Percentiles rank a stretch among this genome's conserved stretches.
Evolutionary conservation across 1,140 invertebrate species (phyloP).

Genomic region (Scaptomyza pallida): DNA sequence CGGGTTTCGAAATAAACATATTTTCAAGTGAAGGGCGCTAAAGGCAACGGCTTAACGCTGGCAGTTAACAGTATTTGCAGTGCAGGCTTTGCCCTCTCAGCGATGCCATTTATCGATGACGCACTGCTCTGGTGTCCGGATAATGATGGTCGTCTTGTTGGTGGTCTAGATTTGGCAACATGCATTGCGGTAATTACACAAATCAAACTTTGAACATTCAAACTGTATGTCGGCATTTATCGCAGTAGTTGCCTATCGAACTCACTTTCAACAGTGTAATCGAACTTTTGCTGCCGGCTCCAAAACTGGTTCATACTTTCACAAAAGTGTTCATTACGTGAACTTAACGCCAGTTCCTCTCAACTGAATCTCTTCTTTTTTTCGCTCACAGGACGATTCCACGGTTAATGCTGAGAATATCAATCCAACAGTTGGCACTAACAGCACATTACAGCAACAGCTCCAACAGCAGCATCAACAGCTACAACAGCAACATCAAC

Average conservation of each 20-base stretch:
- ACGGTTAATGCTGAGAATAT: constrained; percentile 68
- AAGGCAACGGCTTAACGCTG: constrained; percentile 75
- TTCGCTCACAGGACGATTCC: constrained; percentile 59
- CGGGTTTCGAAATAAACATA: not conserved
- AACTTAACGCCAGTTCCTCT: no score
- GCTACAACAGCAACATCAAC: constrained; percentile 15
- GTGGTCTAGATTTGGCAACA: constrained; percentile 89
- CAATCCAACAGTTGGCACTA: constrained; percentile 63
- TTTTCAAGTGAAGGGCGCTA: constrained; percentile 43
- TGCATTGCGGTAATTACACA: constrained; percentile 89
- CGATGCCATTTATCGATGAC: constrained; percentile 97
- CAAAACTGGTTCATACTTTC: no score
- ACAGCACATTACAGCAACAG: constrained; percentile 75
- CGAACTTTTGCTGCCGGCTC: no score
- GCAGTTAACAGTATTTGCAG: constrained; percentile 87
- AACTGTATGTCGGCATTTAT: no score
- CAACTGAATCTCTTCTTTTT: not conserved
- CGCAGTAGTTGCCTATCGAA: no score
- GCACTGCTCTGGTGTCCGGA: constrained; percentile 95
- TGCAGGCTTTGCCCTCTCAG: constrained; percentile 87
- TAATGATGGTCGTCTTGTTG: constrained; percentile 95
- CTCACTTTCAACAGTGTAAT: no score
- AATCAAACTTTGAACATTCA: no score
- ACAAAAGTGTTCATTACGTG: no score
- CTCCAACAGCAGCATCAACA: constrained; percentile 21